Base-by-base conservation (phyloP, 2,888 invertebrate species). In the Campoplex nolae region DNA sequence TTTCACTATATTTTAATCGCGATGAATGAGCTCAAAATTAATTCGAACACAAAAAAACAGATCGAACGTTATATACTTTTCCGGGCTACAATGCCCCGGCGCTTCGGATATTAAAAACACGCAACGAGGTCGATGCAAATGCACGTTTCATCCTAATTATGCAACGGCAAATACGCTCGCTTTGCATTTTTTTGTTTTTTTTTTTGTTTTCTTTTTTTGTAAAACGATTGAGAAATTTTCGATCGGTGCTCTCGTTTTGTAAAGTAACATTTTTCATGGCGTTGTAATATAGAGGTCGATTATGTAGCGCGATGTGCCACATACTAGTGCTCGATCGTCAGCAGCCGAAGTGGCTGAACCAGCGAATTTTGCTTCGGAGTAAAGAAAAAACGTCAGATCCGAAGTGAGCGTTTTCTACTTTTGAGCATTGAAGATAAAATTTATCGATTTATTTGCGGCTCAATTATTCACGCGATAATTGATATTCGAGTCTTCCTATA, bases 121-220 rank as follows among this genome's bases (percentile, higher is more conserved):
- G 71, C 18, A 76, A 77, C 23, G 77, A 77, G 77, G 77, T 67
- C 67, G 48, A n/a, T 67, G 16, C 54, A 38, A 2, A 18, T 48
- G 51, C 35, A 23, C 54, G 73, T 74, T 35, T 32, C 51, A 77
- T 32, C 65, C 54, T 32, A 38, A 73, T 91, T 91, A 90, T 88
- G 90, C 88, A 91, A 91, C n/a, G 23, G 89, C 87, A 91, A 91
- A 28, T 32, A 35, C 35, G 87, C 86, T 91, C 87, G 84, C 78
- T 35, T 73, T 78, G 84, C 89, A 78, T 58, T 91, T 86, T 13
- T 35, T 73, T 78, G 84, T 88, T 78, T 58, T 91, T 86, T 13
- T 18, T n/a, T 32, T 28, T 48, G 2, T 28, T 45, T 67, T 65
- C 6, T 38, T 38, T 38, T 38, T 38, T 38, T 38, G 23, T 23